These are phyloP conservation scores for Oncorhynchus mykiss DNA, from an alignment of 2,113 vertebrate genomes.

Conservation along the genomic window DNA sequence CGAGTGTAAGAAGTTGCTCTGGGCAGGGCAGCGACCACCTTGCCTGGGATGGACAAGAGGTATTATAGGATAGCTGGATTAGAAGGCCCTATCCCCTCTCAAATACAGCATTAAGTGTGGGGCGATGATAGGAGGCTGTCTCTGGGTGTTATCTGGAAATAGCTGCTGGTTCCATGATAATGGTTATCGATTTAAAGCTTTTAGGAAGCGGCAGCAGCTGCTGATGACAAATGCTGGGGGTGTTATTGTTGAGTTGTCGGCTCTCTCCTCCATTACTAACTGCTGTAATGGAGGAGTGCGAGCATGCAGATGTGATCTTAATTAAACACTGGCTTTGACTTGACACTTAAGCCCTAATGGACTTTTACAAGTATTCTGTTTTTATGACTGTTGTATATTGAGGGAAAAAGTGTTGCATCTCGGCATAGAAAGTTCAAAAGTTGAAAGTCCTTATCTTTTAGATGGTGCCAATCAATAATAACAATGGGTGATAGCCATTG, in stretches of 20 bases:
- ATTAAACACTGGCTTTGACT: constrained; percentile 53
- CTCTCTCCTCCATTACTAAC: constrained; percentile 42
- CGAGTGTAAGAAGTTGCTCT: constrained; percentile 45
- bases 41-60: constrained; percentile 56
- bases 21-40: constrained; percentile 42
- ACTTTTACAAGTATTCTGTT: constrained; percentile 13
- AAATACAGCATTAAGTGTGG: constrained; percentile 62
- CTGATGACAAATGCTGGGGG: constrained; percentile 57
- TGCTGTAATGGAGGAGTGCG: constrained; percentile 43
- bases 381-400: constrained; percentile 13
- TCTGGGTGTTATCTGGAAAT: constrained; percentile 69
- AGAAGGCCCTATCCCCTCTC: constrained; percentile 64
- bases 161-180: constrained; percentile 62
- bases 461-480: background rate
- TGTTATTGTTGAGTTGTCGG: constrained; percentile 57
- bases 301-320: constrained; percentile 58
- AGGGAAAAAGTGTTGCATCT: background rate
- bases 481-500: background rate
- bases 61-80: constrained; percentile 71
- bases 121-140: constrained; percentile 64
- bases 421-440: background rate
- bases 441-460: background rate
- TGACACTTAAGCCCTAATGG: constrained; percentile 62
- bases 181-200: constrained; percentile 68
- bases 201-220: constrained; percentile 39